A percentile compares a stretch with the other conserved stretches of the same genome.
Evolutionary conservation across 1,140 invertebrate genomes (phyloP).

Genomic region (Temnothorax nylanderi): DNA sequence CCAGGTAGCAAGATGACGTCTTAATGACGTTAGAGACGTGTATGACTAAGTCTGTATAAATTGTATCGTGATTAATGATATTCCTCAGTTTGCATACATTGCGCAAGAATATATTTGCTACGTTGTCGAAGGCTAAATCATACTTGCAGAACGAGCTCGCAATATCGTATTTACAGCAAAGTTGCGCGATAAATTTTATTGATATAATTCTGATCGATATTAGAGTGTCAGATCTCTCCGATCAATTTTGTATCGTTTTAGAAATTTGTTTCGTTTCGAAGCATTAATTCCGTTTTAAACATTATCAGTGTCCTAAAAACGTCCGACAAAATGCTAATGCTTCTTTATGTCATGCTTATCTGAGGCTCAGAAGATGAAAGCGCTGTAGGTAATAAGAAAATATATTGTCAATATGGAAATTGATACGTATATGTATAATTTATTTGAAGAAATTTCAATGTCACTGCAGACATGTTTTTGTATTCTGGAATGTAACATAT

Average conservation of each 20-base stretch:
- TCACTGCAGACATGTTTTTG: not conserved
- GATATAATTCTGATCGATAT: not conserved
- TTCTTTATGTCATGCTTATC: not conserved
- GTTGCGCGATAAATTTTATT: not conserved
- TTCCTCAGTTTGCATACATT: not conserved
- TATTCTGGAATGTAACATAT: not conserved
- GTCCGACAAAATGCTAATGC: not conserved
- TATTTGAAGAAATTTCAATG: not conserved
- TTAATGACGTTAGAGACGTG: too few species aligned
- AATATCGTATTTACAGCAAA: not conserved
- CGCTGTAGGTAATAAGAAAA: not conserved
- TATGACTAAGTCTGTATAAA: not conserved
- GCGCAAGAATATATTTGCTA: constrained; percentile 13
- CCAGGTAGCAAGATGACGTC: too few species aligned
- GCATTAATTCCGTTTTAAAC: not conserved
- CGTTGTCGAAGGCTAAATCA: not conserved
- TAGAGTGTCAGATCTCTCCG: not conserved
- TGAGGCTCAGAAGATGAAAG: not conserved
- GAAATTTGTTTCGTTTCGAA: not conserved
- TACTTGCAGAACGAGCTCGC: not conserved
- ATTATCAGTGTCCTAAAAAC: not conserved
- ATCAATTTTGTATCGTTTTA: not conserved
- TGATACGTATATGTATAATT: not conserved
- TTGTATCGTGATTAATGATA: not conserved
- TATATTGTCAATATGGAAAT: not conserved